phyloP scores from a whole-genome alignment of 2,888 invertebrate genomes.

The Brachylomia viminalis region DNA sequence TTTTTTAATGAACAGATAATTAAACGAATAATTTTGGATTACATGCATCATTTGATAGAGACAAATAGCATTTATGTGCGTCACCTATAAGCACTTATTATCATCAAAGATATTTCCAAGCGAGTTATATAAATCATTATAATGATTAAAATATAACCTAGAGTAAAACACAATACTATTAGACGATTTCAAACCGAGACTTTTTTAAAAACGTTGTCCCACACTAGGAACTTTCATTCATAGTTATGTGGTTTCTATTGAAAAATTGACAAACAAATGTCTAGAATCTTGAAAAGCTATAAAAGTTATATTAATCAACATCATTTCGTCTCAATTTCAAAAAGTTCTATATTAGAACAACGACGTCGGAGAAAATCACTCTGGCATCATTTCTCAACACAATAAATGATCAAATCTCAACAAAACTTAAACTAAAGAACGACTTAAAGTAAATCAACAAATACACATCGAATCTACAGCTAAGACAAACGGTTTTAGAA shows the following conservation, averaged over 20 bases:
- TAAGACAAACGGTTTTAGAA: constrained; percentile 11
- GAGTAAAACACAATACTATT: constrained; percentile 6
- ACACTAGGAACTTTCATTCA: too few relatives aligned
- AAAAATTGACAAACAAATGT: background rate
- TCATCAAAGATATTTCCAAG: constrained; percentile 44
- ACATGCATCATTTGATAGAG: constrained; percentile 46
- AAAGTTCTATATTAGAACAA: background rate
- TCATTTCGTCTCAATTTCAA: constrained; percentile 18
- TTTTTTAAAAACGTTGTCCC: too few relatives aligned
- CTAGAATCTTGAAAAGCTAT: background rate
- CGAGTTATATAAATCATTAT: constrained; percentile 26
- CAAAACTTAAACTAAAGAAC: background rate
- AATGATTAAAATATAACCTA: background rate
- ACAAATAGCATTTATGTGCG: constrained; percentile 47
- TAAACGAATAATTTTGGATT: background rate
- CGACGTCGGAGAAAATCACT: background rate
- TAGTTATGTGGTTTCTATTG: background rate
- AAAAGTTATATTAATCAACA: background rate
- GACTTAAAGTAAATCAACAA: background rate
- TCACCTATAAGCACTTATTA: constrained; percentile 38
- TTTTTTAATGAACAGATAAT: background rate
- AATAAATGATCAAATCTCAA: background rate
- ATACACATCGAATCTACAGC: constrained; percentile 24
- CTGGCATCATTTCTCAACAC: background rate
- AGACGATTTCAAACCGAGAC: constrained; percentile 10